A percentile compares a stretch with the other conserved stretches of the same genome.
Evolutionary conservation across 2,113 vertebrate species (phyloP).

Genomic region (Lophotis ruficrista): DNA sequence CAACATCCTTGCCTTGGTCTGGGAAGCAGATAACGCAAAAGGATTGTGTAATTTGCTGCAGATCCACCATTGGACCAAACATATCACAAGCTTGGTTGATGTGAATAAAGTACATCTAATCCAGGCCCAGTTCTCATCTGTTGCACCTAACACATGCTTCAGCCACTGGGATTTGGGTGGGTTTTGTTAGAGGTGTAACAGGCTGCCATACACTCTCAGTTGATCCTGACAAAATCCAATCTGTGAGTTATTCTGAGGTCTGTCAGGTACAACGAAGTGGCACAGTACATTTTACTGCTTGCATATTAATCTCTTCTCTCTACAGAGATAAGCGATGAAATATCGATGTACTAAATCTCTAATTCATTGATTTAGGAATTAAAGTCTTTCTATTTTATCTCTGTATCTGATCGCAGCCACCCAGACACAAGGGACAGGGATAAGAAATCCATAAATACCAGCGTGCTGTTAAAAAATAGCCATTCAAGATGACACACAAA

Average conservation of each 20-base stretch:
- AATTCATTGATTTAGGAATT: conserved; percentile 47
- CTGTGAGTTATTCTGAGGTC: background rate
- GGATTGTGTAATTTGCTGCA: background rate
- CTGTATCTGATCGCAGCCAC: background rate
- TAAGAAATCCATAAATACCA: conserved; percentile 28
- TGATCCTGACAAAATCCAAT: background rate
- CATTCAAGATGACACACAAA: background rate
- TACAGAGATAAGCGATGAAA: background rate
- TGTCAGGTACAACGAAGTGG: background rate
- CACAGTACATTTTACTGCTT: background rate
- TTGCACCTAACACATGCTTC: background rate
- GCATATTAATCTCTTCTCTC: background rate
- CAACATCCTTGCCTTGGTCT: background rate
- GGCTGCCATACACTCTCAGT: fast-evolving
- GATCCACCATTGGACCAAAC: fast-evolving
- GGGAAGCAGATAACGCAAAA: background rate
- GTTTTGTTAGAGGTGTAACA: background rate
- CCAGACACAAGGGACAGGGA: background rate
- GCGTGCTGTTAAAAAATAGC: background rate
- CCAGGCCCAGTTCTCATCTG: background rate
- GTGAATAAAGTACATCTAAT: background rate
- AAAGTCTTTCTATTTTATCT: background rate
- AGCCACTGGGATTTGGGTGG: background rate
- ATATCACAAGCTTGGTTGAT: background rate
- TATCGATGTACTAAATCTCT: conserved; percentile 24